Conservation (phyloP, 2,797 vertebrate genomes). For the Amazona finschi region DNA sequence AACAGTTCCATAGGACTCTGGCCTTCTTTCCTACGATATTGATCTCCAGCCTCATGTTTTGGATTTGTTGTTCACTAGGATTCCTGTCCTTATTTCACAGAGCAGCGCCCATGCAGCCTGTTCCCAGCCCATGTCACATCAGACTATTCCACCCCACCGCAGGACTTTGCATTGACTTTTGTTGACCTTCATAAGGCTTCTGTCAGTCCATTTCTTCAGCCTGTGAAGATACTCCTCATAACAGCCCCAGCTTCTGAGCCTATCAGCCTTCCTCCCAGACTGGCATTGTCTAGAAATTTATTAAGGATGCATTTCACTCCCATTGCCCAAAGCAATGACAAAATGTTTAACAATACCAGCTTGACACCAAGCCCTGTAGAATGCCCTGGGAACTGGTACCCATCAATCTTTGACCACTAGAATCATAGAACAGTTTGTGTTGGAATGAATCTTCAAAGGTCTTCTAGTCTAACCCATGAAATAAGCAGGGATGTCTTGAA, state of each 20-base stretch:
- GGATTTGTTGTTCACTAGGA: neutral
- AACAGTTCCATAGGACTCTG: neutral
- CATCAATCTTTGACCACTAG: neutral
- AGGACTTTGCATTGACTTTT: neutral
- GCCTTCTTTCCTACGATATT: accelerated
- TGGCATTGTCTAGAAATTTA: neutral
- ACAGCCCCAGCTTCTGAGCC: neutral
- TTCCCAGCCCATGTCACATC: accelerated
- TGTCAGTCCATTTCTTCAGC: neutral
- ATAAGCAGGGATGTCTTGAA: neutral
- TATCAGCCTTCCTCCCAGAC: accelerated
- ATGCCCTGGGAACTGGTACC: neutral
- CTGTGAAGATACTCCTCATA: neutral
- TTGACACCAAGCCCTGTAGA: neutral
- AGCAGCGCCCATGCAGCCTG: neutral
- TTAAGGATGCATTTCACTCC: neutral
- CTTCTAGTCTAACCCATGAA: neutral
- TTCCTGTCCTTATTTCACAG: accelerated
- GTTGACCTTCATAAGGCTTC: neutral
- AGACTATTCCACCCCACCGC: neutral
- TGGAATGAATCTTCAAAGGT: neutral
- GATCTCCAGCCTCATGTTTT: accelerated
- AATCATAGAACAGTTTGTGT: neutral
- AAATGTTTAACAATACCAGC: neutral
- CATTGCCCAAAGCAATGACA: neutral